phyloP scores from a whole-genome alignment of 2,888 invertebrate genomes.

The Hyposoter dolosus region DNA sequence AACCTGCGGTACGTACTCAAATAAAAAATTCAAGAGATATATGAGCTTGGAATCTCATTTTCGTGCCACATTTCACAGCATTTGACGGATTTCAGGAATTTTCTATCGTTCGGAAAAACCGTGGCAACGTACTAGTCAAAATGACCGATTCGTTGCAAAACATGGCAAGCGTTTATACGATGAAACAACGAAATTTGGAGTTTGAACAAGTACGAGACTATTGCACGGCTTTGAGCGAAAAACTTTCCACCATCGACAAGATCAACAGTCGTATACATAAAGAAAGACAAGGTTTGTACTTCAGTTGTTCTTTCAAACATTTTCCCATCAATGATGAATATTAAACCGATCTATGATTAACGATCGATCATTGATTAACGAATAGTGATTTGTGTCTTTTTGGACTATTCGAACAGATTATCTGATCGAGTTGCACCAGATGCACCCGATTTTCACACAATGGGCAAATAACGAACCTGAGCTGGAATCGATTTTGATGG shows the following conservation, averaged over 20 bases:
- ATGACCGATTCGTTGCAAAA: constrained; percentile 87
- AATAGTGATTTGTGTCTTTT: not conserved
- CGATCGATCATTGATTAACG: not conserved
- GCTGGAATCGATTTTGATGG: constrained; percentile 84
- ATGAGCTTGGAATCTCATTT: constrained; percentile 7
- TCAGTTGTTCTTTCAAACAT: not conserved
- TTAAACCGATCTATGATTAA: not conserved
- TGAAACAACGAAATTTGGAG: constrained; percentile 87
- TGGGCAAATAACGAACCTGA: constrained; percentile 88
- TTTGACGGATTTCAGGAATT: constrained; percentile 88
- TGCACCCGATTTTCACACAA: constrained; percentile 87
- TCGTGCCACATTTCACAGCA: constrained; percentile 50
- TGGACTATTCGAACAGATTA: constrained; percentile 83
- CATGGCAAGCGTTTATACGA: constrained; percentile 86
- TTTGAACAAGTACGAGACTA: constrained; percentile 88
- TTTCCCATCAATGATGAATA: not conserved
- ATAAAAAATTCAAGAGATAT: not conserved
- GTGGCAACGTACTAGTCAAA: constrained; percentile 86
- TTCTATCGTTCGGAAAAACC: constrained; percentile 87
- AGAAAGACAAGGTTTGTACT: constrained; percentile 86
- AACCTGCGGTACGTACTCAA: constrained; percentile 86
- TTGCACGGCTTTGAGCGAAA: constrained; percentile 87
- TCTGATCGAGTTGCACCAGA: constrained; percentile 86
- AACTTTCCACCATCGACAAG: constrained; percentile 88
- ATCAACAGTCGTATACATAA: constrained; percentile 88